These are phyloP conservation scores for Teinopalpus imperialis DNA, from an alignment of 2,888 invertebrate species.

Conservation along the genomic window DNA sequence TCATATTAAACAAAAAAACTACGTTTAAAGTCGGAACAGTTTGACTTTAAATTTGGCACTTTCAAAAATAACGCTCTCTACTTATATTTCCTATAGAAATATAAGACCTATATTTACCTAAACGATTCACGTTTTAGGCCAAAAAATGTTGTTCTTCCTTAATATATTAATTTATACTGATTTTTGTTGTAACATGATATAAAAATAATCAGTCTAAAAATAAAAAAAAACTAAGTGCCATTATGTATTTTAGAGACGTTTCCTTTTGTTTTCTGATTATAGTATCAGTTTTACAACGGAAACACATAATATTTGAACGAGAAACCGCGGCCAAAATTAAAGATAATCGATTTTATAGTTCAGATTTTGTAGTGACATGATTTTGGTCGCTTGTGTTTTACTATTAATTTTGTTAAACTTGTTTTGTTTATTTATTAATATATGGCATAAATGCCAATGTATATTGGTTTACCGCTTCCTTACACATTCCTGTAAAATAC, in stretches of 20 bases:
- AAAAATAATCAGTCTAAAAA: not conserved
- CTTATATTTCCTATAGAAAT: too few relatives aligned
- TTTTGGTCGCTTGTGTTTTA: not conserved
- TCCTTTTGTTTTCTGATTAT: too few relatives aligned
- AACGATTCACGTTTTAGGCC: not conserved
- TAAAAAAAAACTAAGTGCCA: conserved; percentile 14
- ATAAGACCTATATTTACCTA: not conserved
- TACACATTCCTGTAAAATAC: conserved; percentile 58
- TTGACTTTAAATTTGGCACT: too few relatives aligned
- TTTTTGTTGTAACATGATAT: not conserved
- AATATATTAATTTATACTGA: too few relatives aligned
- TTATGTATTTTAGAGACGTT: conserved; percentile 10
- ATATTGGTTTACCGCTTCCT: conserved; percentile 6
- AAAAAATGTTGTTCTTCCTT: conserved; percentile 1
- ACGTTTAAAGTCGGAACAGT: too few relatives aligned
- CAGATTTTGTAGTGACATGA: too few relatives aligned
- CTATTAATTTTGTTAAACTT: conserved; percentile 1
- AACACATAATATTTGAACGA: too few relatives aligned
- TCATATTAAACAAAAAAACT: too few relatives aligned
- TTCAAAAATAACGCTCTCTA: not conserved
- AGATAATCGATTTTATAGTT: too few relatives aligned
- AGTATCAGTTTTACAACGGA: too few relatives aligned
- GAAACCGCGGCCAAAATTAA: too few relatives aligned
- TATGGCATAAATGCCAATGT: conserved; percentile 5
- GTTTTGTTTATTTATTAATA: conserved; percentile 8